Evolutionary conservation across 2,888 invertebrate species (phyloP).

Genomic region (Drosophila phalerata): DNA sequence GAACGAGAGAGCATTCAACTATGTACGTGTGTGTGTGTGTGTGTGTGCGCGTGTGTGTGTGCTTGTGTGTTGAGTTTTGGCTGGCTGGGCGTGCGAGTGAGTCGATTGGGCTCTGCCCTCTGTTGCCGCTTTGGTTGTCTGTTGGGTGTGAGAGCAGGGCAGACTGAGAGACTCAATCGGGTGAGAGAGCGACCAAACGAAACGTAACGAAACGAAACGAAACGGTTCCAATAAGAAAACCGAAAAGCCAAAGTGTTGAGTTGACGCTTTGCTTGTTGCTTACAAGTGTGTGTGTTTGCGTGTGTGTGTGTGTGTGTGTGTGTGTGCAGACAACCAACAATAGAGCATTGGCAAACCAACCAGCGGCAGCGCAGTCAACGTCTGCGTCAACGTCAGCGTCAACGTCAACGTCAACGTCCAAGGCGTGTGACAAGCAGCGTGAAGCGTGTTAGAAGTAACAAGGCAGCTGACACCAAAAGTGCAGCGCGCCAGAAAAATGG

Average conservation of each 20-base stretch:
- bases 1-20: conserved; percentile 24
- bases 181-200: conserved; percentile 17
- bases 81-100: conserved; percentile 57
- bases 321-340: conserved; percentile 44
- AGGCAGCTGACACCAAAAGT: conserved; percentile 80
- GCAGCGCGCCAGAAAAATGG: conserved; percentile 72
- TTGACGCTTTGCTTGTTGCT: conserved; percentile 61
- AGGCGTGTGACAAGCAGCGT: conserved; percentile 68
- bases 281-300: conserved; percentile 11
- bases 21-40: conserved; percentile 43
- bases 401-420: conserved; percentile 57
- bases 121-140: conserved; percentile 5
- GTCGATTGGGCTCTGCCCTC: conserved; percentile 51
- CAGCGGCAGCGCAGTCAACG: conserved; percentile 67
- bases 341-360: conserved; percentile 75
- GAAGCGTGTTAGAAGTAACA: conserved; percentile 79
- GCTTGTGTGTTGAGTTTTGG: conserved; percentile 63
- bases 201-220: conserved; percentile 14
- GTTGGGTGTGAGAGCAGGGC: conserved; percentile 59
- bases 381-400: conserved; percentile 58
- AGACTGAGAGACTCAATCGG: conserved; percentile 48
- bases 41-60: background rate
- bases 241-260: conserved; percentile 77
- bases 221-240: conserved; percentile 75
- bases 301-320: conserved; percentile 15